Evolutionary conservation across 1,140 invertebrate species (phyloP).

Genomic region (Atopsyche davidsoni): DNA sequence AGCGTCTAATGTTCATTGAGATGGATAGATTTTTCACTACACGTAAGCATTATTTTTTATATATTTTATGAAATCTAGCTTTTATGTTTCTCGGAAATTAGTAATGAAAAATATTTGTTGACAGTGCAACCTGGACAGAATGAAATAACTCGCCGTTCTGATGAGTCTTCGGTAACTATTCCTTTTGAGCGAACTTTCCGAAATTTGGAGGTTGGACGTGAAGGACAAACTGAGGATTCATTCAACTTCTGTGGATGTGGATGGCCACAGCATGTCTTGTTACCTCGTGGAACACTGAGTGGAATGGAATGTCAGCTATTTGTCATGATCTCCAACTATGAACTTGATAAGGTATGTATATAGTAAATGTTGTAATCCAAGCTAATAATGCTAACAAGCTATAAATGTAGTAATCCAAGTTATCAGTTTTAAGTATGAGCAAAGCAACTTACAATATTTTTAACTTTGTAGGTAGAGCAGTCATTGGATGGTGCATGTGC

Average conservation of each 20-base stretch:
- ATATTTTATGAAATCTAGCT: not conserved
- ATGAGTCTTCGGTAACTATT: constrained; percentile 65
- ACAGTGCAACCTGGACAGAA: constrained; percentile 59
- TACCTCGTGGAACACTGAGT: constrained; percentile 63
- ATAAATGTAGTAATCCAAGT: not conserved
- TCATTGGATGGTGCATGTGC: constrained; percentile 42
- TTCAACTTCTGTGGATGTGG: constrained; percentile 82
- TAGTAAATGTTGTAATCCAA: not conserved
- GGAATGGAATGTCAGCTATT: constrained; percentile 69
- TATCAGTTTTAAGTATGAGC: not conserved
- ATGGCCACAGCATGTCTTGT: constrained; percentile 79
- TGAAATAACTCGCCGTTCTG: constrained; percentile 53
- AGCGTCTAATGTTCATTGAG: constrained; percentile 67
- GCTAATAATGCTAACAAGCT: not conserved
- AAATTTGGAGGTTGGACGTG: constrained; percentile 49
- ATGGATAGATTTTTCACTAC: constrained; percentile 64
- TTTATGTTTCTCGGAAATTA: not conserved
- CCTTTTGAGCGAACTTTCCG: constrained; percentile 67
- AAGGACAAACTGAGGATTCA: constrained; percentile 46
- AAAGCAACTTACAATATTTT: not conserved
- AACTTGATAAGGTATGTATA: constrained; percentile 57
- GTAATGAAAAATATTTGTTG: constrained; percentile 19
- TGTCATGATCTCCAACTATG: constrained; percentile 74
- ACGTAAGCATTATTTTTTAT: constrained; percentile 39
- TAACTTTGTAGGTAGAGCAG: constrained; percentile 21